A percentile compares a stretch with the other conserved stretches of the same genome.
phyloP scores from a whole-genome alignment of 2,797 vertebrate genomes.

The Tragelaphus eurycerus region DNA sequence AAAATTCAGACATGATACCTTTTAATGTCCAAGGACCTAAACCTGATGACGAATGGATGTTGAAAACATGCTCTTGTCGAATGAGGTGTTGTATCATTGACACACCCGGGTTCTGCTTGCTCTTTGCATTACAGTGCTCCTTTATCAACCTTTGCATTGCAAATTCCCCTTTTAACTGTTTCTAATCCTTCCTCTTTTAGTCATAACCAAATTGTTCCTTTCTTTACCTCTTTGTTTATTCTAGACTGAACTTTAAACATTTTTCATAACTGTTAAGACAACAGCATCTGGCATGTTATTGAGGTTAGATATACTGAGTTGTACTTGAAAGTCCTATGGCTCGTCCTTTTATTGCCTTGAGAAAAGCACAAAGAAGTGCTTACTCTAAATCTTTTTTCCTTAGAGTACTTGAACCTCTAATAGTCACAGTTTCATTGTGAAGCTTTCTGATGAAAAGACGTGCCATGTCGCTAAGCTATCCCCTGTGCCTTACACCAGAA shows the following conservation, averaged over 20 bases:
- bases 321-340: not conserved
- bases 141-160: not conserved
- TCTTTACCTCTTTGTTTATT: not conserved
- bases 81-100: not conserved
- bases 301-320: not conserved
- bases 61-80: not conserved
- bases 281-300: not conserved
- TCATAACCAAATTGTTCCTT: not conserved
- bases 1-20: not conserved
- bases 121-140: not conserved
- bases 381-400: constrained; percentile 5
- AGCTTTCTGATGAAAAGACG: not conserved
- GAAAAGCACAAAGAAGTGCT: not conserved
- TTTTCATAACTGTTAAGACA: not conserved
- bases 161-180: not conserved
- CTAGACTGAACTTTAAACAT: not conserved
- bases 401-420: not conserved
- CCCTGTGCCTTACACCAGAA: not conserved
- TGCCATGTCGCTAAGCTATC: too few relatives aligned
- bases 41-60: not conserved
- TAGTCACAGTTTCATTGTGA: not conserved
- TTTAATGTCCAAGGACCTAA: not conserved
- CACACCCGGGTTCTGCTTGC: not conserved
- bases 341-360: not conserved
- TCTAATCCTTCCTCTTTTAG: not conserved